Evolutionary conservation across 1,140 invertebrate species (phyloP).

Genomic region (Ips nitidus): DNA sequence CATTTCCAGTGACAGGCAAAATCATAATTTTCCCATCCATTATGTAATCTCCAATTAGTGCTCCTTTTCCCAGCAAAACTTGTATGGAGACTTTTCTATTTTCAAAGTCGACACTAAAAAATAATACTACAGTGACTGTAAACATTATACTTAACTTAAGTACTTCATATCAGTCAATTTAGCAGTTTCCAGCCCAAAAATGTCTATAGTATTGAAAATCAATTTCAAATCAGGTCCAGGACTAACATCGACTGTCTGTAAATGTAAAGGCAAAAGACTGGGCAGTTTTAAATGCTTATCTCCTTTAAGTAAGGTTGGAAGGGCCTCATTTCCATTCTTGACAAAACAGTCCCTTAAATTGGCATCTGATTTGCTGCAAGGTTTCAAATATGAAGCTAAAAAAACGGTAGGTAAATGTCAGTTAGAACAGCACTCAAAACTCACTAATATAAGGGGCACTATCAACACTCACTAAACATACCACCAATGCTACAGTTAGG

Average conservation of each 20-base stretch:
- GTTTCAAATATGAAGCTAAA: conserved; percentile 47
- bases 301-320: conserved; percentile 39
- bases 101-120: conserved; percentile 24
- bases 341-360: conserved; percentile 49
- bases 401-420: neutral
- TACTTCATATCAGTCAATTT: conserved; percentile 41
- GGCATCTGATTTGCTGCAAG: conserved; percentile 44
- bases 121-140: neutral
- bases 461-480: too few relatives aligned
- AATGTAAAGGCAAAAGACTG: conserved; percentile 38
- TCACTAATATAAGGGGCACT: too few relatives aligned
- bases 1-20: conserved; percentile 52
- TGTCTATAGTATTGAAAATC: conserved; percentile 31
- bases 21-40: conserved; percentile 52
- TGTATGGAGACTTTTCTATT: neutral
- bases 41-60: conserved; percentile 47
- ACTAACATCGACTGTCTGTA: conserved; percentile 40
- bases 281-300: conserved; percentile 34
- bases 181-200: conserved; percentile 40
- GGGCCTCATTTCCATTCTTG: conserved; percentile 41
- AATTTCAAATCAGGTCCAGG: conserved; percentile 39
- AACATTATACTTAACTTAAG: conserved; percentile 2
- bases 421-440: too few relatives aligned
- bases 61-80: neutral
- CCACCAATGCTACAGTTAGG: too few relatives aligned